Evolutionary conservation across 53 echinoderm and acorn worm species (phyloP), one percentile per base, ranked within the genome.

Genomic region (Temnopleurus reevesii): DNA sequence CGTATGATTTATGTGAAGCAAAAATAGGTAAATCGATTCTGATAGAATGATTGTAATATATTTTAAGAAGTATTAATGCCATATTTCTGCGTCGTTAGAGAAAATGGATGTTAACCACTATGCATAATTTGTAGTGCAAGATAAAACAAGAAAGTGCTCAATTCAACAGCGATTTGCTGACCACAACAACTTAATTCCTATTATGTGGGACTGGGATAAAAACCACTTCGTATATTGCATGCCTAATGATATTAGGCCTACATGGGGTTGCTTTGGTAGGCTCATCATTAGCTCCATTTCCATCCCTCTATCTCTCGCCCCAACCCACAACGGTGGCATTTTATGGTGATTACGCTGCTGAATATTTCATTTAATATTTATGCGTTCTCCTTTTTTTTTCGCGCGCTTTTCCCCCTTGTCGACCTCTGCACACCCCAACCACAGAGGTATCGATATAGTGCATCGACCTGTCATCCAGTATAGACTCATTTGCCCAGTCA

Each of bases 301-400:
- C 41, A 21, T 71, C 28, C 41, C 15, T 12, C 15, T 15, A 49
- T 49, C 60, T 85, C 45, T 18, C 86, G 26, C 61, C 46, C 43
- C 27, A 41, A 60, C 86, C 60, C 44, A 44, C 86, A 43, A 59
- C 46, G 86, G 86, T 59, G 86, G 60, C 86, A 59, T 85, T 85
- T 85, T 85, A 85, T 85, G 61, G 84, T 61, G 86, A 85, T 85
- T 85, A 85, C 24, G 61, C 86, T 85, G 25, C 63, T 85, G 86
- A 85, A 85, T 59, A 85, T 85, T 85, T 85, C 86, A 85, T 85
- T 59, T 85, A 60, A 85, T 85, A 85, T 85, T 85, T 41, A 85
- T 85, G 86, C 60, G 86, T 59, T 45, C 86, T 60, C 59, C 12
- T 83, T 83, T 65, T 79, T 77, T 85, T 60, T 12, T 23, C 86